Percentiles rank a stretch among this genome's conserved stretches.
These are phyloP conservation scores for Mastigias papua DNA, from an alignment of 30 jellyfish, hydroid and myxozoan species.

Conservation along the genomic window DNA sequence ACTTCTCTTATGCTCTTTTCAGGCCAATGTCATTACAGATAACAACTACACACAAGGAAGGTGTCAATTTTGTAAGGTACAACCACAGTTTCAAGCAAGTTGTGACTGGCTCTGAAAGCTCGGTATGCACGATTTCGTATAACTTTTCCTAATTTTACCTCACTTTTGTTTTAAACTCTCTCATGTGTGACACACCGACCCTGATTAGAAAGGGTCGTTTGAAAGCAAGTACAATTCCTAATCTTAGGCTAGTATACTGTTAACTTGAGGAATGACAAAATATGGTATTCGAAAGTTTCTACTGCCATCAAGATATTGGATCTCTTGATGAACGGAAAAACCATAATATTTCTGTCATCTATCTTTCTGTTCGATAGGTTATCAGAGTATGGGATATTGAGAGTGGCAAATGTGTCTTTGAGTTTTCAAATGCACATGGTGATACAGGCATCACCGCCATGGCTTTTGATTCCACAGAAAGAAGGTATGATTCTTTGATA, in stretches of 20 bases:
- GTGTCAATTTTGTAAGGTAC: conserved; percentile 83
- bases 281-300: background rate
- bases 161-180: background rate
- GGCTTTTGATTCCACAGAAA: conserved; percentile 91
- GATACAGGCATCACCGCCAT: conserved; percentile 81
- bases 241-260: background rate
- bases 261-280: background rate
- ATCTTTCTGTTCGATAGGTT: conserved; percentile 37
- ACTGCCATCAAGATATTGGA: no score
- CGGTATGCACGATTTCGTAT: conserved; percentile 55
- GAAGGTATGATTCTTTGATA: conserved; percentile 60
- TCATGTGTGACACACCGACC: no score
- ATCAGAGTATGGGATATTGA: conserved; percentile 95
- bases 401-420: conserved; percentile 87
- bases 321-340: no score
- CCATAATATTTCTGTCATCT: no score
- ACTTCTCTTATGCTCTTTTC: background rate
- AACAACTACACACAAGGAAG: conserved; percentile 95
- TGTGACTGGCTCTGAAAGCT: conserved; percentile 96
- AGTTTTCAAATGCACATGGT: conserved; percentile 90
- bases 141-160: background rate
- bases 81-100: conserved; percentile 88
- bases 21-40: conserved; percentile 88
- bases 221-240: no score
- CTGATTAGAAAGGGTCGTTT: no score